Conservation (phyloP, 37 sponge, comb jelly and placozoan genomes). For the Diacarnus erythraeanus region DNA sequence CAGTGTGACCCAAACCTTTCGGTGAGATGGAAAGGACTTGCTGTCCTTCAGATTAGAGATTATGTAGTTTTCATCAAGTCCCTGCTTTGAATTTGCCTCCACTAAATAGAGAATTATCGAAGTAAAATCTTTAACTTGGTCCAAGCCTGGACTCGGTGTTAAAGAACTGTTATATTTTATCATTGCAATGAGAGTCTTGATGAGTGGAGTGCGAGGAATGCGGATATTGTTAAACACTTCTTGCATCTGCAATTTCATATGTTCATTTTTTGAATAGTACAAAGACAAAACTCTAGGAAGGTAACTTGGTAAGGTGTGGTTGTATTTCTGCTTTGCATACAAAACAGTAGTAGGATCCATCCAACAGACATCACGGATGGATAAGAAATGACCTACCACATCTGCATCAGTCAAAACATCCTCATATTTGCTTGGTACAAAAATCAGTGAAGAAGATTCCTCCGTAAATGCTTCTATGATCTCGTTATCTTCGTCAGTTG, state of each 20-base stretch:
- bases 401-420: not conserved
- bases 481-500: not conserved
- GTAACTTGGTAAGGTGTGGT: not conserved
- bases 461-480: constrained; percentile 1
- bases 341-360: constrained; percentile 35
- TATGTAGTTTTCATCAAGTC: not conserved
- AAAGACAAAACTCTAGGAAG: constrained; percentile 32
- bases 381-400: constrained; percentile 30
- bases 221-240: constrained; percentile 17
- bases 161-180: constrained; percentile 39
- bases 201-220: constrained; percentile 10
- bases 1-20: constrained; percentile 38
- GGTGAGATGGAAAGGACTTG: constrained; percentile 35
- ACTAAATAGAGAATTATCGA: constrained; percentile 20
- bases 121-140: constrained; percentile 24
- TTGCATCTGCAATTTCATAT: not conserved
- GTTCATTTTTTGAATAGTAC: not conserved
- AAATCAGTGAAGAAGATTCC: constrained; percentile 2
- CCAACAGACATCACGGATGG: constrained; percentile 47
- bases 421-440: constrained; percentile 32
- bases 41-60: not conserved
- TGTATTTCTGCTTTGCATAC: constrained; percentile 20
- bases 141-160: constrained; percentile 5
- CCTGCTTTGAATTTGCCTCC: not conserved
- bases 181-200: constrained; percentile 3